Base-by-base conservation (phyloP, 35 echinoderm and acorn worm species). In the Eucidaris tribuloides region DNA sequence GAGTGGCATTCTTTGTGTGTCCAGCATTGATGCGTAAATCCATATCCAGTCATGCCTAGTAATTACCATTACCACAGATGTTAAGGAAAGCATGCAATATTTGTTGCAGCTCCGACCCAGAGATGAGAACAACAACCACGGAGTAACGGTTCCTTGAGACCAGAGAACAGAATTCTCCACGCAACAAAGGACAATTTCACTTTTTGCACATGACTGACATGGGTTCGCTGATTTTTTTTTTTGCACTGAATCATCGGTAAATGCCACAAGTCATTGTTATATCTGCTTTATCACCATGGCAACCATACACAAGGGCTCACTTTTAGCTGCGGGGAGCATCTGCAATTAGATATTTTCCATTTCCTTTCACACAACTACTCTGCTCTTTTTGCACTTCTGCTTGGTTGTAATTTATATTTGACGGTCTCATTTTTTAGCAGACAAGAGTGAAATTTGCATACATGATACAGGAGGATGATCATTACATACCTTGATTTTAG, bases 31-130 rank as follows among this genome's bases (percentile, higher is more conserved):
- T 38, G 68, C 41, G 36, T 72, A 74, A 22, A 22, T 44, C 22
- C 25, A 74, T 35, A 40, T 22, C 30, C 68, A 74, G 35, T 43
- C 40, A 5, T 7, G 68, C 68, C 44, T 44, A 22, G 40, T 74
- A 38, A 74, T 74, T 40, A 44, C 68, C 37, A 74, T 74, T 74
- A 74, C 68, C 68, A 74, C 68, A 74, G 68, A 74, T 74, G 68
- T 38, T 33, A 33, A 74, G 7, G 11, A 74, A 19, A 14, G 68
- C 68, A 9, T 74, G 68, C n/a, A 42, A 74, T 74, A 40, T 44
- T 74, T 43, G 40, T 40, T 40, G 28, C 24, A 17, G 29, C 66
- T 41, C 40, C 36, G 14, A 7, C 6, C 14, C 6, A 20, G 41
- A 9, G 3, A 24, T 17, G 19, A 59, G 18, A 59, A 18, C 22